phyloP scores from a whole-genome alignment of 37 sponge, comb jelly and placozoan species.

The Amphimedon queenslandica region DNA sequence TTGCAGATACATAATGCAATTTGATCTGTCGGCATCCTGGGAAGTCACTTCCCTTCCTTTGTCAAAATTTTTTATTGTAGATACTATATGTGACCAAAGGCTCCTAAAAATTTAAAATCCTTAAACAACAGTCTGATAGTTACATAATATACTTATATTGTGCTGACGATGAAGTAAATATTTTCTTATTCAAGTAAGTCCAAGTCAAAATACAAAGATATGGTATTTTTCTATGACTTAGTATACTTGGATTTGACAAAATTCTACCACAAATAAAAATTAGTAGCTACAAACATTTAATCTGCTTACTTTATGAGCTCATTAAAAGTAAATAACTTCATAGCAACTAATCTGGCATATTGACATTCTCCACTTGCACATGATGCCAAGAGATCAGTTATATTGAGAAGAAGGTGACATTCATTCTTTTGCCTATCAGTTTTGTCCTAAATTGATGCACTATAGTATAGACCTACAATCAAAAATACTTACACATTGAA shows the following conservation, averaged over 20 bases:
- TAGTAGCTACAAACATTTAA: neutral
- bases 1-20: neutral
- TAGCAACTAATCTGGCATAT: constrained; percentile 67
- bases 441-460: constrained; percentile 27
- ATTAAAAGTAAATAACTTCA: neutral
- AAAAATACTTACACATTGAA: neutral
- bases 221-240: neutral
- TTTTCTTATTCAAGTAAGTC: neutral
- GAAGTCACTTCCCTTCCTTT: too few relatives aligned
- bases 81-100: too few relatives aligned
- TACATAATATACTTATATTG: neutral
- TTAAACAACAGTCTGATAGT: too few relatives aligned
- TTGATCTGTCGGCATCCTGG: neutral
- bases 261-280: neutral
- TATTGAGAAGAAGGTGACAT: constrained; percentile 23
- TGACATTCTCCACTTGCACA: constrained; percentile 68
- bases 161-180: neutral
- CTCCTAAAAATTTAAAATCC: too few relatives aligned
- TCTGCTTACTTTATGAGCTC: neutral
- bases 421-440: too few relatives aligned
- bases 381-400: constrained; percentile 69
- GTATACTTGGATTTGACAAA: neutral
- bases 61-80: too few relatives aligned
- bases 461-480: neutral
- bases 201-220: neutral